Evolutionary conservation across 2,113 vertebrate species (phyloP).

Genomic region (Aramus guarauna): DNA sequence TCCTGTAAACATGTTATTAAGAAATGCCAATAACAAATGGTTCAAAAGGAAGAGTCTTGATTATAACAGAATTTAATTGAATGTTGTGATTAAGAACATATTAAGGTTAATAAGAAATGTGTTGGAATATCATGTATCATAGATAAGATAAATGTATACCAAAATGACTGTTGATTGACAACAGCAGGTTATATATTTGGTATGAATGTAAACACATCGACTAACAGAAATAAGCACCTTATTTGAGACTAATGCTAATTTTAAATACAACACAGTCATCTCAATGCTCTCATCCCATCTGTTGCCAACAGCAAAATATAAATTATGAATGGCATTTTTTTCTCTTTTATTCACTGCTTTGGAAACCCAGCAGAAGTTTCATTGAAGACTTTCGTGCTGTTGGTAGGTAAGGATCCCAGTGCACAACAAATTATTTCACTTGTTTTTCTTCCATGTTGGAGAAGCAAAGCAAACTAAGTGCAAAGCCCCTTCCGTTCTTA

Average conservation of each 20-base stretch:
- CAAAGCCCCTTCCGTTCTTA: not conserved
- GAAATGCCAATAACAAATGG: not conserved
- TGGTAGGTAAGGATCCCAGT: not conserved
- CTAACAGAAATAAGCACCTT: slow-evolving; percentile 15
- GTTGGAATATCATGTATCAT: not conserved
- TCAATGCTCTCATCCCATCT: slow-evolving; percentile 18
- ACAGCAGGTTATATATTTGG: not conserved
- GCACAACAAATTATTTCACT: not conserved
- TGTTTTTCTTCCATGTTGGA: not conserved
- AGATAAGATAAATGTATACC: not conserved
- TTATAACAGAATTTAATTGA: not conserved
- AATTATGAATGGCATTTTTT: slow-evolving; percentile 39
- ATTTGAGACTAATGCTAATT: slow-evolving; percentile 23
- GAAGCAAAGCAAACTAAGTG: not conserved
- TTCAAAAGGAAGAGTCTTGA: not conserved
- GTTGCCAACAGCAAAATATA: slow-evolving; percentile 31
- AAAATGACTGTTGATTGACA: not conserved
- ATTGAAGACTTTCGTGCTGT: not conserved
- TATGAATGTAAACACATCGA: not conserved
- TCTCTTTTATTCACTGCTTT: not conserved
- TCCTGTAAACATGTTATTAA: not conserved
- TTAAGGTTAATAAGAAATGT: not conserved
- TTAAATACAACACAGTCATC: slow-evolving; percentile 24
- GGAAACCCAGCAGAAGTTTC: not conserved
- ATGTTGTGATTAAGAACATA: not conserved